These are phyloP conservation scores for Danaus plexippus DNA, from an alignment of 1,140 invertebrate genomes.

Conservation along the genomic window DNA sequence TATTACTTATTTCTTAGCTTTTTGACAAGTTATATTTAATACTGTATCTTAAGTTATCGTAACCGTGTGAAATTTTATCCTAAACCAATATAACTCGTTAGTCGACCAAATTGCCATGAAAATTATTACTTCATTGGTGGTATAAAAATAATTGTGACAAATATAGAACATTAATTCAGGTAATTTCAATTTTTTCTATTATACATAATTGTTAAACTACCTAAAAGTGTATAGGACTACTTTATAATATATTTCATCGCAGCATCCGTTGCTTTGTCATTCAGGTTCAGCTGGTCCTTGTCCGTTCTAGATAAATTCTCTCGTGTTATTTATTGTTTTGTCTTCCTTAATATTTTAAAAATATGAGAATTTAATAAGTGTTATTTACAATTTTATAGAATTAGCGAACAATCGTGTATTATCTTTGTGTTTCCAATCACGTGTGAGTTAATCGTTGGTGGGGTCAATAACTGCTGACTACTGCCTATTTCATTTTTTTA, in stretches of 20 bases:
- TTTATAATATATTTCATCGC: slow-evolving; percentile 17
- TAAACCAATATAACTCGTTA: slow-evolving; percentile 17
- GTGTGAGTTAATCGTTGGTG: slow-evolving; percentile 62
- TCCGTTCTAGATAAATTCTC: slow-evolving; percentile 41
- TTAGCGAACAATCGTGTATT: slow-evolving; percentile 2
- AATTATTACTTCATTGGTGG: slow-evolving; percentile 67
- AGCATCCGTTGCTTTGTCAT: slow-evolving; percentile 25
- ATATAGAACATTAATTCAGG: slow-evolving; percentile 63
- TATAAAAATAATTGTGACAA: slow-evolving; percentile 72
- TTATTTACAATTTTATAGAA: no score
- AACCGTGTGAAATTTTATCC: slow-evolving; percentile 23
- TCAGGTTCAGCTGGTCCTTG: slow-evolving; percentile 29
- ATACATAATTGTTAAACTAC: slow-evolving; percentile 21
- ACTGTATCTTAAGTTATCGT: slow-evolving; percentile 13
- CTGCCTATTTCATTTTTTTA: slow-evolving; percentile 36
- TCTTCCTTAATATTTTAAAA: slow-evolving; percentile 12
- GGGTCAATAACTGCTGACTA: slow-evolving; percentile 66
- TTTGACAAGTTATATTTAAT: slow-evolving; percentile 15
- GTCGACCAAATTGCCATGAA: slow-evolving; percentile 58
- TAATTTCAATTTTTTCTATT: slow-evolving; percentile 46
- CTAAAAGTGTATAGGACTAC: slow-evolving; percentile 3
- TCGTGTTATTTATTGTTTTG: slow-evolving; percentile 38
- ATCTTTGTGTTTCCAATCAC: slow-evolving; percentile 63
- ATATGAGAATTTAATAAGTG: neutral
- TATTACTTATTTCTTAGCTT: slow-evolving; percentile 37